Percentiles rank a stretch among this genome's conserved stretches.
These are phyloP conservation scores for Dipus sagitta DNA, from an alignment of 2,797 vertebrate genomes.

Conservation along the genomic window DNA sequence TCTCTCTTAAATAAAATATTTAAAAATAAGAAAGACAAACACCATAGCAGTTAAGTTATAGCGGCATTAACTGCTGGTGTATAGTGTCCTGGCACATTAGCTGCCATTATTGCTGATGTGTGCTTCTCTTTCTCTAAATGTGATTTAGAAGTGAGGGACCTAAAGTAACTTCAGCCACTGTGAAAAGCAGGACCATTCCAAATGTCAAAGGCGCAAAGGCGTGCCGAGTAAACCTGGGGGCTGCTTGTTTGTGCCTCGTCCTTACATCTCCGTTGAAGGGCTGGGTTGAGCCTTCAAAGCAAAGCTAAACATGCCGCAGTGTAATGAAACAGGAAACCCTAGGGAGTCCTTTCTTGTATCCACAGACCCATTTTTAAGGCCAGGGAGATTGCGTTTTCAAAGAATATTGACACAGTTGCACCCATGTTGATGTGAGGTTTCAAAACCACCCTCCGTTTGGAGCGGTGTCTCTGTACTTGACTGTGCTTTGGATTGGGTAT, in stretches of 20 bases:
- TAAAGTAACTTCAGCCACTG: not conserved
- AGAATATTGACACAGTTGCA: not conserved
- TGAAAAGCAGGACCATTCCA: conserved; percentile 30
- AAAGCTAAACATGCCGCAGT: conserved; percentile 11
- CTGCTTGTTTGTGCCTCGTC: conserved; percentile 39
- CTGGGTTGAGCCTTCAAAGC: conserved; percentile 37
- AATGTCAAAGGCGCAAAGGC: conserved; percentile 59
- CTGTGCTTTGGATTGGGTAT: not conserved
- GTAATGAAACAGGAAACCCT: not conserved
- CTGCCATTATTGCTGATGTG: not conserved
- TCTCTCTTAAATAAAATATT: no score
- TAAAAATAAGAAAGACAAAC: not conserved
- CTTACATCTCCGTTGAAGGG: not conserved
- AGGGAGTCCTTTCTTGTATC: not conserved
- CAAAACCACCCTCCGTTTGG: not conserved
- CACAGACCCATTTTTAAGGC: conserved; percentile 20
- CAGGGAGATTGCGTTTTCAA: conserved; percentile 52
- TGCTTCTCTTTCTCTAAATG: not conserved
- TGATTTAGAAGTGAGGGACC: not conserved
- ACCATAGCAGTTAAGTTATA: not conserved
- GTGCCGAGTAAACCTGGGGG: conserved; percentile 9
- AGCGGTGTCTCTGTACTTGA: not conserved
- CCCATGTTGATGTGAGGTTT: not conserved
- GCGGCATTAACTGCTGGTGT: not conserved
- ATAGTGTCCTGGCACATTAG: not conserved